Evolutionary conservation across 2,888 invertebrate genomes (phyloP), one percentile per base, ranked within the genome.

Genomic region (Stratiomys singularior): DNA sequence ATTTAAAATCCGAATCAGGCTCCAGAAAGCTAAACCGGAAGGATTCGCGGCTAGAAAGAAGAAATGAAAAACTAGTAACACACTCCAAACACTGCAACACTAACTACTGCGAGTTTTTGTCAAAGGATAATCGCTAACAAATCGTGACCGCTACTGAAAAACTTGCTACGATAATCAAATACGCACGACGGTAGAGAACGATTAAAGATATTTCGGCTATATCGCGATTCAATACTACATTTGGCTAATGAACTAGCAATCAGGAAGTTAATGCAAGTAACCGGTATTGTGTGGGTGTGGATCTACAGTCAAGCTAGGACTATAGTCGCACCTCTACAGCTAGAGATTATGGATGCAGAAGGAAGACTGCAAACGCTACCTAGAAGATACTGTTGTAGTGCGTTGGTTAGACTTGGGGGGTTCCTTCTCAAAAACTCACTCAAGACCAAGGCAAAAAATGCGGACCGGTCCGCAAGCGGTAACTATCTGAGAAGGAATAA

Each of bases 401-500:
- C 25, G 27, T 25, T 27, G 18, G 28, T 66, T 66, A 37, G 66
- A 66, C 66, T 66, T 66, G 37, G 66, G 11, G 18, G n/a, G 47
- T 13, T 69, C 47, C 69, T 47, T 69, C 47, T 47, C 47, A 46
- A 69, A 47, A 69, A 66, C 15, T 69, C 46, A 66, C 69, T 30
- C 47, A 69, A 69, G 69, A 69, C 47, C 47, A 69, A 69, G 46
- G 46, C 69, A 46, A 69, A 37, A 69, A 47, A 18, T 25, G 69
- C 69, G 69, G 47, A 69, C 69, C 69, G 69, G 69, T 69, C 69
- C 30, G 69, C 69, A 46, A 47, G 46, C 60, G 74, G 28, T 74
- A 44, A 58, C 58, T 37, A 37, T 60, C 58, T 52, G 74, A 74
- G 58, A 74, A 74, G 74, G 74, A 74, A 74, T 60, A 58, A 60